Conservation (phyloP, 1,140 invertebrate genomes). For the Meteorus sp. region DNA sequence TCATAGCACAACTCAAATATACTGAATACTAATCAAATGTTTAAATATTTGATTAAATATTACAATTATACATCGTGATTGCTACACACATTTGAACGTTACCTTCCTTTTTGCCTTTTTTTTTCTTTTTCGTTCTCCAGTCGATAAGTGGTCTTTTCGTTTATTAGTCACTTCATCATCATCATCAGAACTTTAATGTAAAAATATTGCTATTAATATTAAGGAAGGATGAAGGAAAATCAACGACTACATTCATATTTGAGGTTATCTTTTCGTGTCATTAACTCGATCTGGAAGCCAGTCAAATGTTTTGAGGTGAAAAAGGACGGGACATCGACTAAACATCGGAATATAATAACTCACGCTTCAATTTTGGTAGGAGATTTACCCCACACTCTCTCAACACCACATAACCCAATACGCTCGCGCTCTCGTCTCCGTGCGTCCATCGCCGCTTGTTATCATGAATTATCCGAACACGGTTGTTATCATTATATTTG, state of each 20-base stretch:
- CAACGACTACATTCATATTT: background rate
- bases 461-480: too few species aligned
- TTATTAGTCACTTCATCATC: conserved; percentile 58
- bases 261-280: background rate
- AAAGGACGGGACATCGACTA: too few species aligned
- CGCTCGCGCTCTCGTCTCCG: conserved; percentile 71
- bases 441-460: conserved; percentile 61
- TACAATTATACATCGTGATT: background rate
- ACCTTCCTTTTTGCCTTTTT: conserved; percentile 65
- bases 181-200: conserved; percentile 52
- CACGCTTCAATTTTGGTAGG: conserved; percentile 66
- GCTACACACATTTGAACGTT: conserved; percentile 43
- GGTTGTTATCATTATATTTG: too few species aligned
- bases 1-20: background rate
- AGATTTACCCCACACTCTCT: conserved; percentile 73
- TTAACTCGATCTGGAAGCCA: background rate
- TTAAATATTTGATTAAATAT: background rate
- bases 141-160: conserved; percentile 59
- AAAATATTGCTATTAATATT: conserved; percentile 27
- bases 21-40: background rate
- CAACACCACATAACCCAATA: conserved; percentile 70
- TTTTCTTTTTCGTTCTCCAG: conserved; percentile 64
- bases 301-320: background rate
- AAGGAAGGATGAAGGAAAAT: background rate
- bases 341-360: conserved; percentile 39